Evolutionary conservation across 2,797 vertebrate species (phyloP), one percentile per base, ranked within the genome.

Genomic region (Bufotes viridis): DNA sequence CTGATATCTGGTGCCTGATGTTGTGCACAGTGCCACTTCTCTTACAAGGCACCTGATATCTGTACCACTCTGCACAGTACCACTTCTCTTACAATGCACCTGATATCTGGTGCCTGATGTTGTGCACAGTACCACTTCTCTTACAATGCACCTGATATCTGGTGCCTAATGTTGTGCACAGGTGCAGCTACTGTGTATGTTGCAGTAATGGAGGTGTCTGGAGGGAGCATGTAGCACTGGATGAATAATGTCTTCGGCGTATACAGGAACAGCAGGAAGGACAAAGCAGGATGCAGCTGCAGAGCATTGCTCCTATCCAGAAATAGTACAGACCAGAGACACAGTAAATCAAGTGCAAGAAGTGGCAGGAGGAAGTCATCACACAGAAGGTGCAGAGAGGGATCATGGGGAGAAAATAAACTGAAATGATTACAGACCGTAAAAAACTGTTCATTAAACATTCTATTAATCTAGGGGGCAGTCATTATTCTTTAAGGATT

Each of bases 251-350:
- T 78, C 20, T 12, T 15, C 22, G 9, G 49, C 24, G 75, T n/a
- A 53, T 12, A 24, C 17, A 20, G 78, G 72, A 75, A 49, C 11
- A n/a, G 74, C 22, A 13, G 78, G 65, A 15, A 42, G 75, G 75
- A 42, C 58, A 5, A 26, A 7, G 42, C 86, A 87, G 86, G 86
- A 87, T 63, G 58, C 69, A 82, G 86, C 79, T 87, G 79, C 69
- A 24, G 22, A 55, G 6, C 70, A 60, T 8, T 14, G 69, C 14
- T 20, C 3, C 55, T 15, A 8, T 61, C n/a, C 70, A 84, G 55
- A 84, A 60, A 84, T 84, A 84, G 69, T 17, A 29, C 24, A 17
- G 26, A 60, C 29, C 58, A 29, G 58, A 61, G 15, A 1, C 1
- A 3, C 15, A 15, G 34, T 72, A 69, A 69, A 72, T 83, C 51